Base-by-base conservation (phyloP, 30 jellyfish, hydroid and myxozoan species). In the Chrysaora quinquecirrha region DNA sequence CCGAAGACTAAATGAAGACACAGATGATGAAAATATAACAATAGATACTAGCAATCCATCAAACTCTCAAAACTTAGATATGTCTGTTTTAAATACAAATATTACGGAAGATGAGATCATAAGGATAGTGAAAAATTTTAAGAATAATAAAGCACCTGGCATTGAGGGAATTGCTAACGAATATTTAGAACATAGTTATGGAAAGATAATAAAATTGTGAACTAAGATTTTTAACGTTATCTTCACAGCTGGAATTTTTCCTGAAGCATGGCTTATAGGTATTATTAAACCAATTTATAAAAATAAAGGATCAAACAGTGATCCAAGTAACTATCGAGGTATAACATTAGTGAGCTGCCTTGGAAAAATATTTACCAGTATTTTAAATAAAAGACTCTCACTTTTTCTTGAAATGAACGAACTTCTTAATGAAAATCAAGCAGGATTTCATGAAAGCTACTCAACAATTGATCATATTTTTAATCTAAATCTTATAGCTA, bases 351-450 rank as follows among this genome's bases (percentile, higher is more conserved):
- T 4, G 0, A 32, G 83, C 24, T 71, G 68, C 35, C 83, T 71
- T 71, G 83, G 83, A 23, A 71, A 71, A 38, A 35, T 71, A 18
- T 71, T 71, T 71, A 32, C 67, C 22, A 46, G 83, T 33, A 6
- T 71, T 3, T 18, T 71, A 47, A 71, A 71, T 31, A 71, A 71
- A 71, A 31, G 83, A 29, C 70, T 71, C 0, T 71, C 83, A 3
- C 1, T 7, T 19, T 71, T 71, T 71, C 35, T 71, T 24, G 83
- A 71, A 48, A 34, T 19, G 29, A 71, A 43, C 23, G 43, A 32
- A 31, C 34, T 71, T 31, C 83, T 71, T 2, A 33, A 31, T 38
- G 83, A 71, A 71, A 71, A 71, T 71, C 70, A 71, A 71, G 68
- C 83, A 31, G 69, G 69, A 31, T 71, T 35, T 48, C 83, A 70